Evolutionary conservation across 2,797 vertebrate species (phyloP), one percentile per base, ranked within the genome.

Genomic region (Streptopelia turtur): DNA sequence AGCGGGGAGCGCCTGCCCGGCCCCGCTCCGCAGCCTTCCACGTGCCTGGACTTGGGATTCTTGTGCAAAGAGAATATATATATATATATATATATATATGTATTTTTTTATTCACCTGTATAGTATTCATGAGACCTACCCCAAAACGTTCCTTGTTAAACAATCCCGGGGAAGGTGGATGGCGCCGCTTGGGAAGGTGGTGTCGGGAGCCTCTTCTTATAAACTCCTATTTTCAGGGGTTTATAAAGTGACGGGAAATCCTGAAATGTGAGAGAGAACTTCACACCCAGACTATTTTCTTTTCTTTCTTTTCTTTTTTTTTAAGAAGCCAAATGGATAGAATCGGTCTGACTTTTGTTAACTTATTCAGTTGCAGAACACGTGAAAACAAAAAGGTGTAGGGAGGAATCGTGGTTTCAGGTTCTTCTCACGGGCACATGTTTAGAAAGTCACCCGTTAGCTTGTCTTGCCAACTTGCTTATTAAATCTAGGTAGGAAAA

Each of bases 101-200:
- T 97, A 97, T 97, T 98, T 98, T 98, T 98, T 90, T 97, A 97
- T 96, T 97, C 95, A 20, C 95, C 52, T 95, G 96, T 97, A 89
- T 94, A 95, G 90, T 78, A 90, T 70, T 83, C 89, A 12, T 17
- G 39, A 90, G 93, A 75, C 93, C 69, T 82, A 56, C 87, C 87
- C 87, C 63, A 84, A 74, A 83, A 37, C 1, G 5, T n/a, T 79
- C 82, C 82, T 13, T 5, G 41, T 4, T 12, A n/a, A 60, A 61
- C 35, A 15, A 50, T 47, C 63, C 61, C 0, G 9, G 30, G 71
- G 39, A 66, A 53, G 16, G 30, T 22, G 47, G 71, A 69, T 7
- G 3, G 53, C 69, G 18, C 52, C n/a, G 49, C 68, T 57, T 9
- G 28, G 6, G 80, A 59, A 35, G 64, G 63, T 31, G 87, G 33